A percentile compares a stretch with the other conserved stretches of the same genome.
Evolutionary conservation across 2,888 invertebrate species (phyloP).

Genomic region (Seladonia tumulorum): DNA sequence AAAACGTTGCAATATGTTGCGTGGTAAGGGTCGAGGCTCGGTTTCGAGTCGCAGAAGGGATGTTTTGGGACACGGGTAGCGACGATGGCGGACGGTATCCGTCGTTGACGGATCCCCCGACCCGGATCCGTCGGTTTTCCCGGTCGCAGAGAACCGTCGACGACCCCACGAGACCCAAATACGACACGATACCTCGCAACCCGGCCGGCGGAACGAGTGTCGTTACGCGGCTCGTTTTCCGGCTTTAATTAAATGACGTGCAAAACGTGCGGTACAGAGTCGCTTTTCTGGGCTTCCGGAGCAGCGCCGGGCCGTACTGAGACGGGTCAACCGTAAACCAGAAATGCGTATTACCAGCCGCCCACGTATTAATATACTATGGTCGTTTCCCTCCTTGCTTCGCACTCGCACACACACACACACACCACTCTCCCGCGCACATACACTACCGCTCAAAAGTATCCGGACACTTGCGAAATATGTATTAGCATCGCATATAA

Average conservation of each 20-base stretch:
- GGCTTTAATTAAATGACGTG: conserved; percentile 70
- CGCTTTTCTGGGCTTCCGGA: conserved; percentile 57
- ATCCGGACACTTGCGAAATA: too few relatives aligned
- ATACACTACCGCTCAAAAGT: too few relatives aligned
- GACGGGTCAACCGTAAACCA: conserved; percentile 62
- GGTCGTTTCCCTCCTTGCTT: not conserved
- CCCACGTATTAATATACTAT: conserved; percentile 14
- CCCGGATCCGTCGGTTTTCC: conserved; percentile 36
- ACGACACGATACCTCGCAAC: conserved; percentile 47
- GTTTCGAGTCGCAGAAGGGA: not conserved
- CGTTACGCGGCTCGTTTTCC: conserved; percentile 71
- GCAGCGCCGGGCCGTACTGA: conserved; percentile 20
- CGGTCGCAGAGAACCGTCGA: not conserved
- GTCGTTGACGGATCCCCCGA: conserved; percentile 33
- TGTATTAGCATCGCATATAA: too few relatives aligned
- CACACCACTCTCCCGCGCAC: too few relatives aligned
- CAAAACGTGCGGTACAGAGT: conserved; percentile 54
- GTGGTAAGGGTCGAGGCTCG: not conserved
- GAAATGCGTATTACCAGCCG: conserved; percentile 44
- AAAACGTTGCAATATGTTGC: too few relatives aligned
- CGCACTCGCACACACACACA: not conserved
- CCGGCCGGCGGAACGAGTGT: conserved; percentile 57
- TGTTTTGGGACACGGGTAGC: not conserved
- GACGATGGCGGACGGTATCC: conserved; percentile 5
- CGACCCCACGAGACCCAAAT: conserved; percentile 46